These are phyloP conservation scores for Mycetomoellerius zeteki DNA, from an alignment of 1,140 invertebrate genomes.

Conservation along the genomic window DNA sequence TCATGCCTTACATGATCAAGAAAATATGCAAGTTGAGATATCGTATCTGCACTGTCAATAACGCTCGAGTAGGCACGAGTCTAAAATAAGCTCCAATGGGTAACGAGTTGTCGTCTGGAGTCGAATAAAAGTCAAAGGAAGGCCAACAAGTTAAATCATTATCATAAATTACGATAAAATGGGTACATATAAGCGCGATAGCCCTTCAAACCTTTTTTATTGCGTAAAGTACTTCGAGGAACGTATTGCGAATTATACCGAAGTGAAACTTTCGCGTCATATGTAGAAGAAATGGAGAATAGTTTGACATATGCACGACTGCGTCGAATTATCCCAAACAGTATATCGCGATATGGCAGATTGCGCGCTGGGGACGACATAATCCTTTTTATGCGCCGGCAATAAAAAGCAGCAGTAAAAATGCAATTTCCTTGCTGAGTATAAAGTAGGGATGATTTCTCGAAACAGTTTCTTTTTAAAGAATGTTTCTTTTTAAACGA, in stretches of 20 bases:
- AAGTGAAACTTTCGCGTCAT: not conserved
- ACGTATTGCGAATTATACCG: not conserved
- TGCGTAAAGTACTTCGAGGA: not conserved
- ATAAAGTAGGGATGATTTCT: conserved; percentile 51
- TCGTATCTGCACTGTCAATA: conserved; percentile 52
- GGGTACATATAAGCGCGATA: not conserved
- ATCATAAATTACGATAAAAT: conserved; percentile 28
- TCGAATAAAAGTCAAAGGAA: conserved; percentile 23
- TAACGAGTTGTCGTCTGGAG: not conserved
- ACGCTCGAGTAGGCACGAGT: conserved; percentile 7
- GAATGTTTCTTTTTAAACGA: conserved; percentile 35
- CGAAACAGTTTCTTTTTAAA: conserved; percentile 6
- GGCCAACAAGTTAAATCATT: not conserved
- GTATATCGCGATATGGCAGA: conserved; percentile 33
- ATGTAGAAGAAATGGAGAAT: not conserved
- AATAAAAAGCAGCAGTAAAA: conserved; percentile 60
- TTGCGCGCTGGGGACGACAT: conserved; percentile 41
- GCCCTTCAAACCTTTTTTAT: not conserved
- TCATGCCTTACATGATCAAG: conserved; percentile 22
- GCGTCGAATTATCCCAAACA: conserved; percentile 39
- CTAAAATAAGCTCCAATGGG: conserved; percentile 23
- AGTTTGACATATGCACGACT: conserved; percentile 24
- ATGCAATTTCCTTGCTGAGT: conserved; percentile 40
- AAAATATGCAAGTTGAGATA: conserved; percentile 49
- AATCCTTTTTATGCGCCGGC: conserved; percentile 56